Percentiles rank a stretch among this genome's conserved stretches.
Conservation (phyloP, 2,113 vertebrate species). For the Ia io region DNA sequence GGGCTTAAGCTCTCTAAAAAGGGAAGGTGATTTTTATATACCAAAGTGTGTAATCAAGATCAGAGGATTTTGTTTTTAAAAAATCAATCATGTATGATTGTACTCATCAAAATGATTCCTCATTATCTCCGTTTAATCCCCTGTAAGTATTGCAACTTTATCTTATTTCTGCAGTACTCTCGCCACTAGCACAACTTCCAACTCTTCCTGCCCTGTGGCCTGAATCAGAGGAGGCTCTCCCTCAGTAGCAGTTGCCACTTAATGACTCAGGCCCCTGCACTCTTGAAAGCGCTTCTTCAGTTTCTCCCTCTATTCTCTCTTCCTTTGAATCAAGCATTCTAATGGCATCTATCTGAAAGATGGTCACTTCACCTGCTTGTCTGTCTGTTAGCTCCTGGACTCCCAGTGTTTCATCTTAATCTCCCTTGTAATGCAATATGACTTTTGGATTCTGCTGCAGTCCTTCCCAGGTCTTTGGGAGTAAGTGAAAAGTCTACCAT, state of each 20-base stretch:
- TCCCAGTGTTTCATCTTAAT: conserved; percentile 48
- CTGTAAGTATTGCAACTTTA: conserved; percentile 47
- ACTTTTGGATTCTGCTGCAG: background rate
- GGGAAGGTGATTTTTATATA: conserved; percentile 52
- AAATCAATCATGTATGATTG: conserved; percentile 42
- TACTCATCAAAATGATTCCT: conserved; percentile 47
- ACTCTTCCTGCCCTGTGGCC: background rate
- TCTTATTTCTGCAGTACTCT: conserved; percentile 36
- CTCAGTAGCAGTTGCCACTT: background rate
- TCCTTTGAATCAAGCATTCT: conserved; percentile 46
- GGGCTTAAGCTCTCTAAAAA: conserved; percentile 52
- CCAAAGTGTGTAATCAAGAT: conserved; percentile 59
- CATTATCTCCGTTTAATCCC: background rate
- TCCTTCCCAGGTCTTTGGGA: background rate
- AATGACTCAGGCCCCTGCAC: background rate
- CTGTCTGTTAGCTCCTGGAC: conserved; percentile 41
- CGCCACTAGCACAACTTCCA: background rate
- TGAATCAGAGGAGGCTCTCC: background rate
- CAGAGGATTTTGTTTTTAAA: conserved; percentile 39
- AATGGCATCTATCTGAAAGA: conserved; percentile 65
- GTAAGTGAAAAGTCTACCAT: background rate
- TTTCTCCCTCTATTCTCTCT: conserved; percentile 26
- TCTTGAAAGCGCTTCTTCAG: conserved; percentile 44
- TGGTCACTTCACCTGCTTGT: background rate
- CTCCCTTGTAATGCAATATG: conserved; percentile 51